Conservation (phyloP, 1,140 invertebrate genomes). For the Coenobita brevimanus region DNA sequence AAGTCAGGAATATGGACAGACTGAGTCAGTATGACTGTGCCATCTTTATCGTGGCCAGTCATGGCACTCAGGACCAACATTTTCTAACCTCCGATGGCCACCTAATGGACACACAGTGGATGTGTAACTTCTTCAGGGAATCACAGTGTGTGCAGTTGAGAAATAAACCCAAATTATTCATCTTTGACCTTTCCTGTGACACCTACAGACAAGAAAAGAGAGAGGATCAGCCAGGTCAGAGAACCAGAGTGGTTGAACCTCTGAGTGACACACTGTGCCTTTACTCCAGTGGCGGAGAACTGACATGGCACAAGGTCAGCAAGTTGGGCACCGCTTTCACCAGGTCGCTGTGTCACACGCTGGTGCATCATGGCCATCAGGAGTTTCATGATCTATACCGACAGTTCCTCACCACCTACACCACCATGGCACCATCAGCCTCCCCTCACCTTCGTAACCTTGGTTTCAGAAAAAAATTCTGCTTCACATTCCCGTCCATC, state of each 20-base stretch:
- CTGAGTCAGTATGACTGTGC: conserved; percentile 33
- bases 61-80: conserved; percentile 6
- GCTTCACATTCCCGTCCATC: not conserved
- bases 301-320: not conserved
- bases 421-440: not conserved
- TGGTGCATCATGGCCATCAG: conserved; percentile 19
- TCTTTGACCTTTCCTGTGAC: conserved; percentile 28
- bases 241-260: conserved; percentile 36
- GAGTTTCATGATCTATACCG: conserved; percentile 27
- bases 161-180: conserved; percentile 53
- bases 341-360: conserved; percentile 7
- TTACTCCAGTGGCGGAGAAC: conserved; percentile 18
- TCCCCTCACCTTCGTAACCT: conserved; percentile 24
- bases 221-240: not conserved
- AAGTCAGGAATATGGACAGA: conserved; percentile 31
- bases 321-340: conserved; percentile 23
- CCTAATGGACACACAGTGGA: conserved; percentile 16
- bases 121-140: conserved; percentile 41
- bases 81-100: conserved; percentile 43
- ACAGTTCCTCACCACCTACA: conserved; percentile 32
- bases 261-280: conserved; percentile 38
- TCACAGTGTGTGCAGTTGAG: conserved; percentile 36
- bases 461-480: conserved; percentile 39
- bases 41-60: conserved; percentile 30
- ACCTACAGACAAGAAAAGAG: not conserved